Evolutionary conservation across 2,113 vertebrate genomes (phyloP), one percentile per base, ranked within the genome.

Genomic region (Conger conger): DNA sequence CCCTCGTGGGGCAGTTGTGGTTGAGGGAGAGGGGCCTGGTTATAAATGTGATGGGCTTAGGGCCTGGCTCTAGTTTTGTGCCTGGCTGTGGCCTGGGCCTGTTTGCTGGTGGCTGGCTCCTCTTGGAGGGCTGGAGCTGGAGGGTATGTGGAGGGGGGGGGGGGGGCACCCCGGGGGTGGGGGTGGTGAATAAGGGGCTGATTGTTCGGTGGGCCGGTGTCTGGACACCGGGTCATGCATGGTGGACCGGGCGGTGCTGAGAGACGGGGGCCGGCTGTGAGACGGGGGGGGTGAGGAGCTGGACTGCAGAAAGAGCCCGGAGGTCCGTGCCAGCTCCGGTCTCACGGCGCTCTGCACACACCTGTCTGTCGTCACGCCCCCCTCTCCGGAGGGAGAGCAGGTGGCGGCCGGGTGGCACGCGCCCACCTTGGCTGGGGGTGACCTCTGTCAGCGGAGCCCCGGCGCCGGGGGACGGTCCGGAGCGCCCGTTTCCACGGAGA

Each of bases 121-220:
- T 80, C 13, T 33, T 45, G 18, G 37, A n/a, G 40, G 27, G 42
- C 79, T n/a, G n/a, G 45, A 33, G 40, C 42, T 80, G 79, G 42
- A 33, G 79, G 79, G 57, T 23, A 9, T 3, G 60, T 27, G 6
- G 40, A 2, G 20, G 20, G 18, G 38, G 36, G 7, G 33, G 38
- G 17, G 7, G 3, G 38, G 38, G 40, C 18, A 35, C 36, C 36
- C 40, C 40, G 40, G 37, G 37, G 36, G 4, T 27, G 20, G 77
- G 11, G 38, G 20, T 36, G 11, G 38, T 2, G 35, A 82, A 60
- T 82, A 80, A 80, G 42, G 11, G 79, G 7, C 42, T 16, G 79
- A 80, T 80, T 80, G 79, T 80, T 80, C 50, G 45, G 30, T 54
- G 53, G 80, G 30, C 50, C 5, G 78, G 1, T 81, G 79, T 54